Percentiles rank a stretch among this genome's conserved stretches.
Conservation (phyloP, 2,888 invertebrate species). For the Acanthopleura granulata region DNA sequence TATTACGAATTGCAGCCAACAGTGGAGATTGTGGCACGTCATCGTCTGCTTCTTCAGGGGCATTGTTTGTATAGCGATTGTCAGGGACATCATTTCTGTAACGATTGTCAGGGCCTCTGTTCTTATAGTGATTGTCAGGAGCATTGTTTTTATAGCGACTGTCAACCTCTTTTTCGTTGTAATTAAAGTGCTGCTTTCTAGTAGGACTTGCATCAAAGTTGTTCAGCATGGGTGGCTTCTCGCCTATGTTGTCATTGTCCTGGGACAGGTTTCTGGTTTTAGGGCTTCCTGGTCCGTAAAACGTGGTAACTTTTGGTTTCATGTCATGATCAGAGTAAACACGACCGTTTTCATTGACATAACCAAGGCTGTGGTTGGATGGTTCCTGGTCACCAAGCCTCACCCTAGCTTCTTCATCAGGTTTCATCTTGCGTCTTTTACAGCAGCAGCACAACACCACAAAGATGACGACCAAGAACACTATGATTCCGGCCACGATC, state of each 20-base stretch:
- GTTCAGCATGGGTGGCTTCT: neutral
- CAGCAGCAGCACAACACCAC: conserved; percentile 50
- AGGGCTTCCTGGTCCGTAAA: conserved; percentile 3
- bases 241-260: neutral
- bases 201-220: conserved; percentile 11
- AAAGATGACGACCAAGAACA: conserved; percentile 41
- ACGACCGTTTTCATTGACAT: conserved; percentile 6
- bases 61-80: neutral
- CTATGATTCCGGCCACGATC: conserved; percentile 48
- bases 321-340: neutral
- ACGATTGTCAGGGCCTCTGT: neutral
- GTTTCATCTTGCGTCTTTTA: neutral
- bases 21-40: conserved; percentile 46
- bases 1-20: neutral
- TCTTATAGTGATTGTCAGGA: no score
- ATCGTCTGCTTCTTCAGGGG: conserved; percentile 23
- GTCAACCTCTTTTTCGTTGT: no score
- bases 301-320: conserved; percentile 9
- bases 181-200: neutral
- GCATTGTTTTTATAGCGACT: no score
- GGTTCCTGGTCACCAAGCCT: neutral
- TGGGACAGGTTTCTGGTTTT: neutral
- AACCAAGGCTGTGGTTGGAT: neutral
- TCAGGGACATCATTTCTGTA: neutral
- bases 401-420: neutral